phyloP scores from a whole-genome alignment of 2,113 vertebrate genomes.

The Oostethus manadensis region DNA sequence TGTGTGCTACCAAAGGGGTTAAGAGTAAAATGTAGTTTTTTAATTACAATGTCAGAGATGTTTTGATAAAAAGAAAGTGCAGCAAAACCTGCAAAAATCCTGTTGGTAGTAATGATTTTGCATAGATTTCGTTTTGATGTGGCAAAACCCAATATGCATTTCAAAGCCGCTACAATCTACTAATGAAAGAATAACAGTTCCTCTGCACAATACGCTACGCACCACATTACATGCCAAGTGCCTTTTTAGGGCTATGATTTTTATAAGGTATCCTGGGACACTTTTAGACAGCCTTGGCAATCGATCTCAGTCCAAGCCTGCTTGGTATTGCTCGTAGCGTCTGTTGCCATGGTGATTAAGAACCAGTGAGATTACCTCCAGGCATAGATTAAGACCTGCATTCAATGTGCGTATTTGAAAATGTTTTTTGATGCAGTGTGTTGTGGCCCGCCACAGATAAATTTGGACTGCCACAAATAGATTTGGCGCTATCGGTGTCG shows the following conservation, averaged over 20 bases:
- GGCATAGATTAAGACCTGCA: slow-evolving; percentile 16
- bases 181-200: neutral
- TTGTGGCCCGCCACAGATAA: no score
- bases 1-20: slow-evolving; percentile 11
- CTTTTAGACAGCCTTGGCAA: slow-evolving; percentile 12
- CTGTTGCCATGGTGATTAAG: slow-evolving; percentile 38
- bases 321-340: slow-evolving; percentile 9
- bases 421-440: neutral
- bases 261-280: slow-evolving; percentile 12
- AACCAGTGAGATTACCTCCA: slow-evolving; percentile 28
- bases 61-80: neutral
- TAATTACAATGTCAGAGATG: neutral
- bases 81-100: neutral
- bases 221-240: neutral
- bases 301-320: slow-evolving; percentile 15
- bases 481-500: no score
- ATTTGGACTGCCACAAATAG: no score
- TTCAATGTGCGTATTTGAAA: neutral
- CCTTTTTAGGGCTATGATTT: slow-evolving; percentile 1
- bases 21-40: neutral
- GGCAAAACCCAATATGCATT: neutral
- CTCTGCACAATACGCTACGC: neutral
- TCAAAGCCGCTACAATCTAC: neutral
- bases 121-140: neutral
- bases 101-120: neutral